Evolutionary conservation across 2,797 vertebrate species (phyloP).

Genomic region (Hafferia zeledoni): DNA sequence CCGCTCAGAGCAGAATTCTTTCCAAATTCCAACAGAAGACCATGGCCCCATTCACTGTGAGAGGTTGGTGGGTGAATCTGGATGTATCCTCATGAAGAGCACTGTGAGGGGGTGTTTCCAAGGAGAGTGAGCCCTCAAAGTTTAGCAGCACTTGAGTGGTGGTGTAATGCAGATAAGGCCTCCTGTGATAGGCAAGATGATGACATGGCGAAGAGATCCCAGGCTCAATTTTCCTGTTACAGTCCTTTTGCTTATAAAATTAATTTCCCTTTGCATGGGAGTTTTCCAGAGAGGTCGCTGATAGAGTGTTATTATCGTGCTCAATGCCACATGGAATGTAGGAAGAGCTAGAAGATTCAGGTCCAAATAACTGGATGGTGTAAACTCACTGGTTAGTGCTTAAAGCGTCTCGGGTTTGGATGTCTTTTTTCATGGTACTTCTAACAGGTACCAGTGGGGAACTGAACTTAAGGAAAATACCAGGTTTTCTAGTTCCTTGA

Average conservation of each 20-base stretch:
- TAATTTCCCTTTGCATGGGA: neutral
- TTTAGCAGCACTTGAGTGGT: neutral
- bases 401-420: neutral
- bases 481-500: neutral
- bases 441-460: rapidly evolving
- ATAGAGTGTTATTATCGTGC: neutral
- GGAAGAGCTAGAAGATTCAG: neutral
- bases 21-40: neutral
- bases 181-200: neutral
- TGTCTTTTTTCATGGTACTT: neutral
- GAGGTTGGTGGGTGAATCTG: neutral
- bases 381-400: neutral
- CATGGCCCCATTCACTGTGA: neutral
- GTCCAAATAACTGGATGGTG: neutral
- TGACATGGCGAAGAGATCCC: neutral
- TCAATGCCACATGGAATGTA: rapidly evolving
- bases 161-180: neutral
- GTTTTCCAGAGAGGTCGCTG: neutral
- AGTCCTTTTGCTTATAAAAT: neutral
- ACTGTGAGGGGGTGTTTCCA: neutral
- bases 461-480: neutral
- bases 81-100: neutral
- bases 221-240: neutral
- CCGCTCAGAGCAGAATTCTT: neutral
- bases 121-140: neutral